Evolutionary conservation across 35 echinoderm and acorn worm genomes (phyloP).

Genomic region (Acanthaster planci): DNA sequence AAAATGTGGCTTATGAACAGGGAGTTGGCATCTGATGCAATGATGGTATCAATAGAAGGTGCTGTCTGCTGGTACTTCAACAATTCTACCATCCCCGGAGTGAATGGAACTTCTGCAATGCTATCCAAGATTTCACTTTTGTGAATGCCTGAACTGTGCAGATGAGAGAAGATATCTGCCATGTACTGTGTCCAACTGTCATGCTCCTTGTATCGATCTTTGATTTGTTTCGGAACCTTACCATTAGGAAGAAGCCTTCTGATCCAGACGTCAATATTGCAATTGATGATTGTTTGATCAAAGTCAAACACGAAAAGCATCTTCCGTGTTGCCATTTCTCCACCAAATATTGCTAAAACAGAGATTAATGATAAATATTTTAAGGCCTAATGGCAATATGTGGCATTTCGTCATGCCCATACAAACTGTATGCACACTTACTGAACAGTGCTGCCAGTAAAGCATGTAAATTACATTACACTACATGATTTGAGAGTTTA

Average conservation of each 20-base stretch:
- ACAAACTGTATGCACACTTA: too few species aligned
- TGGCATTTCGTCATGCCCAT: too few species aligned
- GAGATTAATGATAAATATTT: neutral
- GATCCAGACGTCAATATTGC: conserved; percentile 57
- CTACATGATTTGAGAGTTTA: too few species aligned
- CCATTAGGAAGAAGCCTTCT: conserved; percentile 38
- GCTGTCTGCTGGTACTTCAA: conserved; percentile 47
- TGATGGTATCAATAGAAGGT: conserved; percentile 56
- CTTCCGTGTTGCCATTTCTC: neutral
- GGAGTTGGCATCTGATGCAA: conserved; percentile 65
- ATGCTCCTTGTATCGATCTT: conserved; percentile 34
- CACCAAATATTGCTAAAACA: neutral
- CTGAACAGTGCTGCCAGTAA: too few species aligned
- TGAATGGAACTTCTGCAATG: conserved; percentile 41
- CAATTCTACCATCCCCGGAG: conserved; percentile 59
- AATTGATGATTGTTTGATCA: conserved; percentile 79
- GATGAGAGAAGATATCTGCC: conserved; percentile 60
- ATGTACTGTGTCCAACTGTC: conserved; percentile 65
- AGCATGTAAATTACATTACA: too few species aligned
- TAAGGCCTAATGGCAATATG: neutral
- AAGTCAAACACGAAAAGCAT: conserved; percentile 59
- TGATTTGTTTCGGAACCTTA: conserved; percentile 56
- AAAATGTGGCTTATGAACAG: conserved; percentile 63
- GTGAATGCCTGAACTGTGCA: conserved; percentile 31
- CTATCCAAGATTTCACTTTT: conserved; percentile 33